phyloP scores from a whole-genome alignment of 2,113 vertebrate genomes.

The Alligator mississippiensis region DNA sequence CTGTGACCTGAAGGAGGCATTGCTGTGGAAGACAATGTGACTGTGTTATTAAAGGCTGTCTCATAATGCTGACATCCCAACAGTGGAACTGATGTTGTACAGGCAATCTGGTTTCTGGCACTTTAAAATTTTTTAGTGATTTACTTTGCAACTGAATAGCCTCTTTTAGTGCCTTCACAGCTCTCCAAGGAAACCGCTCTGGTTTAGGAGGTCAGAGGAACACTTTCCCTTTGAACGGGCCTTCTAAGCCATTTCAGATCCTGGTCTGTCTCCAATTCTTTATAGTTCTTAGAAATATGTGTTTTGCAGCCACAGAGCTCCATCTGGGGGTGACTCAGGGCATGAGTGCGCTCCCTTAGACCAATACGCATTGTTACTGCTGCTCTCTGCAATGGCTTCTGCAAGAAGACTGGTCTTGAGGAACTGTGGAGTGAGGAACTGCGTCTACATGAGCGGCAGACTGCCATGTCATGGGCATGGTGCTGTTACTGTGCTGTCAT shows the following conservation, averaged over 20 bases:
- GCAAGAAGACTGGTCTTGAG: not conserved
- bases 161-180: too few relatives aligned
- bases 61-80: not conserved
- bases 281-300: not conserved
- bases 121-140: not conserved
- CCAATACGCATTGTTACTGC: accelerated
- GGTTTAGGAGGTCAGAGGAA: not conserved
- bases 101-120: not conserved
- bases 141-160: not conserved
- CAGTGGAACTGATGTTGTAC: not conserved
- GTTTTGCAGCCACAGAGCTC: not conserved
- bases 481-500: too few relatives aligned
- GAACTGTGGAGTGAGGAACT: not conserved
- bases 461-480: too few relatives aligned
- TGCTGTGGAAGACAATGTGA: not conserved
- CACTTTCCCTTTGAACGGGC: not conserved
- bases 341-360: not conserved
- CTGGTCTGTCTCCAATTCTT: not conserved
- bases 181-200: too few relatives aligned
- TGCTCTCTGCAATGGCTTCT: not conserved
- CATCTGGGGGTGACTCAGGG: not conserved
- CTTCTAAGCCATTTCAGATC: not conserved
- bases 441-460: too few relatives aligned
- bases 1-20: not conserved
- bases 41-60: not conserved